Percentiles rank a stretch among this genome's conserved stretches.
Evolutionary conservation across 2,113 vertebrate genomes (phyloP).

Genomic region (Archilochus colubris): DNA sequence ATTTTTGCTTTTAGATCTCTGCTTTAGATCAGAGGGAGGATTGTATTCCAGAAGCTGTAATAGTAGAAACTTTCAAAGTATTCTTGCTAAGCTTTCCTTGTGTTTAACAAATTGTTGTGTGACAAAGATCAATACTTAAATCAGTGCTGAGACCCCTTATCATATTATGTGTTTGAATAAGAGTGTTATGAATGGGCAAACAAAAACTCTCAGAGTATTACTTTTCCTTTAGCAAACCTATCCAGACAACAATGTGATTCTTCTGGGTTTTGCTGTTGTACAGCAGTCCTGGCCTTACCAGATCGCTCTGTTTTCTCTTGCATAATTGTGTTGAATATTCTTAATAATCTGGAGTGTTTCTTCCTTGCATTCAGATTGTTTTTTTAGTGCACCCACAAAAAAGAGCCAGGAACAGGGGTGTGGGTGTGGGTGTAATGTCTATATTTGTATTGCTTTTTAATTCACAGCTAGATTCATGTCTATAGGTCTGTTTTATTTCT

Average conservation of each 20-base stretch:
- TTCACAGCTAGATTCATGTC: not conserved
- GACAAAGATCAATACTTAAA: not conserved
- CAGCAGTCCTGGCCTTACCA: not conserved
- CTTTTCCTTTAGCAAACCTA: not conserved
- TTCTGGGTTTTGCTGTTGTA: not conserved
- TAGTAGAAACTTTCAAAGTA: constrained; percentile 43
- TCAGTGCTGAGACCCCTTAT: not conserved
- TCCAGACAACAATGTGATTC: not conserved
- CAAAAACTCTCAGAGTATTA: not conserved
- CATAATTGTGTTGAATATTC: not conserved
- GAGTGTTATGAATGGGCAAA: not conserved
- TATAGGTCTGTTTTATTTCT: not conserved
- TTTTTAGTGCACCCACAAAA: not conserved
- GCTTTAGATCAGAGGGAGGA: constrained; percentile 22
- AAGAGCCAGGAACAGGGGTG: rapidly evolving
- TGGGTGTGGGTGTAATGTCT: not conserved
- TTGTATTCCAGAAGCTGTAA: not conserved
- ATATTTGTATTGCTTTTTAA: not conserved
- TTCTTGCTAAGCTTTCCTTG: constrained; percentile 4
- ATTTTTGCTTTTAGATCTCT: constrained; percentile 16
- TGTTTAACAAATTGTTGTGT: not conserved
- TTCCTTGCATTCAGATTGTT: not conserved
- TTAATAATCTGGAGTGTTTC: not conserved
- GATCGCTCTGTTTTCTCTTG: not conserved
- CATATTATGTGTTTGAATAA: not conserved